Percentiles rank a stretch among this genome's conserved stretches.
phyloP scores from a whole-genome alignment of 1,140 invertebrate genomes.

The Drosophila pallidifrons region DNA sequence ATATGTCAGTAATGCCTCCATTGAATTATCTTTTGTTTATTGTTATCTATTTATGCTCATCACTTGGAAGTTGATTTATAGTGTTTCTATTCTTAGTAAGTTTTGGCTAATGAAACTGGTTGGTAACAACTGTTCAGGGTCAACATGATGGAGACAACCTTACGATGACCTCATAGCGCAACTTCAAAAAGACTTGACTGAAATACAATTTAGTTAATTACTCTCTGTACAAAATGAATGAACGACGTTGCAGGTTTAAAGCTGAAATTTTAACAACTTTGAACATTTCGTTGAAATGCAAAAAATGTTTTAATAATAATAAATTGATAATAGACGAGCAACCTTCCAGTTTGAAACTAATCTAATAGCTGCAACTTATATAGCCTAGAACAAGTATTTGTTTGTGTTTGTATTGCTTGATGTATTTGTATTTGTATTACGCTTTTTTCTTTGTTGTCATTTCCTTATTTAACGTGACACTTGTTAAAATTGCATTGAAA shows the following conservation, averaged over 20 bases:
- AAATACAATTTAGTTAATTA: slow-evolving; percentile 38
- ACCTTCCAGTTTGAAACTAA: slow-evolving; percentile 8
- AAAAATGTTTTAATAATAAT: not conserved
- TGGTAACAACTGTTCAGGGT: slow-evolving; percentile 19
- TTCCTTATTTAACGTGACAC: slow-evolving; percentile 81
- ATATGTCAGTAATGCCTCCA: not conserved
- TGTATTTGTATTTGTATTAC: slow-evolving; percentile 1
- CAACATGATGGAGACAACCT: slow-evolving; percentile 5
- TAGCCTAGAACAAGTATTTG: slow-evolving; percentile 25
- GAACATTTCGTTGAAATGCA: not conserved
- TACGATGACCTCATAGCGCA: slow-evolving; percentile 57
- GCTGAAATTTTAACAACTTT: slow-evolving; percentile 26
- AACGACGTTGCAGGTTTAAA: slow-evolving; percentile 56
- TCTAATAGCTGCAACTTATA: slow-evolving; percentile 14
- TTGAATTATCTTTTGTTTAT: not conserved
- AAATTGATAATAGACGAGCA: slow-evolving; percentile 2
- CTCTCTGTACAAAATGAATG: not conserved
- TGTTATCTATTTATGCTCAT: slow-evolving; percentile 1
- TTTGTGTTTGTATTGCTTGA: not conserved
- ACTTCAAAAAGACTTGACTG: slow-evolving; percentile 24
- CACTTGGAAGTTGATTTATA: not conserved
- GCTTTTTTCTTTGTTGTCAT: slow-evolving; percentile 58
- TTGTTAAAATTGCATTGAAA: slow-evolving; percentile 77
- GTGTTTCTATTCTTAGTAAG: slow-evolving; percentile 2
- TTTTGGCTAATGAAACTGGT: slow-evolving; percentile 33